Evolutionary conservation across 2,797 vertebrate genomes (phyloP), one percentile per base, ranked within the genome.

Genomic region (Scyliorhinus canicula): DNA sequence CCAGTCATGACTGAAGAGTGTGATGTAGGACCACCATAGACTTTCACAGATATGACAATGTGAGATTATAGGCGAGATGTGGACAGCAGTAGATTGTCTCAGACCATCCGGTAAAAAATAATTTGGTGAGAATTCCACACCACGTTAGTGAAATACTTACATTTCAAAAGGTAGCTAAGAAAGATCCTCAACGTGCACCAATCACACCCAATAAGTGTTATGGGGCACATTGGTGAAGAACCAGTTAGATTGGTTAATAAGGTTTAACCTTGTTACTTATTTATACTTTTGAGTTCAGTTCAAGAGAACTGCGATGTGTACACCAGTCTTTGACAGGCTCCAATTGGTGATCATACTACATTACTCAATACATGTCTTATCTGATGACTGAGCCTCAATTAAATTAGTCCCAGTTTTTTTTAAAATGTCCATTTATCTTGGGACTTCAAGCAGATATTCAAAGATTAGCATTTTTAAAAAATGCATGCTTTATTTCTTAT

Each of bases 351-450:
- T 85, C 50, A 52, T 21, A 90, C 16, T 50, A n/a, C 35, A 60
- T 90, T n/a, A 90, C 19, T 90, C 86, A 90, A 21, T n/a, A n/a
- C 6, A 19, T 40, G 19, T 60, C 86, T 55, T 6, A 90, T 60
- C 86, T 90, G 55, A 91, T 65, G n/a, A 91, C n/a, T 91, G 60
- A 91, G 88, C 52, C 84, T 28, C 55, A 52, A 50, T 28, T 50
- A 47, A 90, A 60, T n/a, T 52, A 86, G 47, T 31, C 47, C 44
- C 50, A 85, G n/a, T n/a, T n/a, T 11, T 28, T 24, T 85, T 52
- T 55, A 88, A 52, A 57, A 31, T 35, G 21, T 47, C 57, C 35
- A 90, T 90, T 90, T 90, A 90, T n/a, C 52, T 63, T 60, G 19
- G 35, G 57, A 90, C 55, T 57, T 90, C 6, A n/a, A 24, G 55